These are phyloP conservation scores for Pseudomugil tenellus DNA, from an alignment of 2,797 vertebrate genomes.

Conservation along the genomic window DNA sequence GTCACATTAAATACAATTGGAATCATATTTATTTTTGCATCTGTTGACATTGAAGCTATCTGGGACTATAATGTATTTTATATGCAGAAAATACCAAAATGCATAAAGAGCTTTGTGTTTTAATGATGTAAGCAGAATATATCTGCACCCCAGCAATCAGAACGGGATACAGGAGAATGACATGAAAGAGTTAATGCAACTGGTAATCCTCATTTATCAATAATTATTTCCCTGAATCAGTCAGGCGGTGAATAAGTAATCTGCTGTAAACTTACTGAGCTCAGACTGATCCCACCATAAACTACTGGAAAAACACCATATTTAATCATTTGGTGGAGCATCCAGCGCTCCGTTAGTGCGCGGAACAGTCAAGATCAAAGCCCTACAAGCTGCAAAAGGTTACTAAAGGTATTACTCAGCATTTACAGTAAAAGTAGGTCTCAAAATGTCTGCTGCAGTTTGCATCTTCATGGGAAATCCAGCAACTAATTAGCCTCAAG, in stretches of 20 bases:
- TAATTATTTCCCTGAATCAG: conserved; percentile 5
- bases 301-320: too few relatives aligned
- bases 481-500: conserved; percentile 54
- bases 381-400: not conserved
- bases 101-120: not conserved
- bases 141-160: not conserved
- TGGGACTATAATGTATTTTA: too few relatives aligned
- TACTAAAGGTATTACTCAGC: conserved; percentile 36
- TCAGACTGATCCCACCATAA: not conserved
- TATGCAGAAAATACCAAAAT: too few relatives aligned
- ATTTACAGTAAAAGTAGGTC: conserved; percentile 51
- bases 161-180: too few relatives aligned
- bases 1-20: too few relatives aligned
- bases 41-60: too few relatives aligned
- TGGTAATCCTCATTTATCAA: conserved; percentile 13
- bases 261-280: not conserved
- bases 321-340: not conserved
- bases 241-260: not conserved
- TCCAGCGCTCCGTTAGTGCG: not conserved
- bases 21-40: too few relatives aligned
- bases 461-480: conserved; percentile 51
- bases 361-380: conserved; percentile 42
- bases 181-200: not conserved
- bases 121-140: not conserved
- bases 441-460: conserved; percentile 59